Evolutionary conservation across 2,888 invertebrate genomes (phyloP), one percentile per base, ranked within the genome.

Genomic region (Trichacis sp.): DNA sequence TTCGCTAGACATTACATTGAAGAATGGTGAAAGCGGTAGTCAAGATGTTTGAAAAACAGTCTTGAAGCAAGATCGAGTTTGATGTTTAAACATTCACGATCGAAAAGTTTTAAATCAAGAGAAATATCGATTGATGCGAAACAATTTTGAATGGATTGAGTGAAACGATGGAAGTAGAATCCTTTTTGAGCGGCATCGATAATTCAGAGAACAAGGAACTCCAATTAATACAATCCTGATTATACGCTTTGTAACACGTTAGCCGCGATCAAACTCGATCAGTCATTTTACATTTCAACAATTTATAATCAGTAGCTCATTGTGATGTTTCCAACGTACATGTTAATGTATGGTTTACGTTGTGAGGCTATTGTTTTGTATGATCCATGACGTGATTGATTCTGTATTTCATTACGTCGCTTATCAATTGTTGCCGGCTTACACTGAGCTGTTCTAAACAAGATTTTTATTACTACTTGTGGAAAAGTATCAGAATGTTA

Each of bases 351-450:
- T n/a, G 45, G 56, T 56, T 56, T 64, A 59, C 56, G 50, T 48
- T 38, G 54, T 56, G 53, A 56, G 55, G 56, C 19, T 33, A 33
- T 33, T 33, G 33, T 33, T 33, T 33, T 33, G 9, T 9, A 11
- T 9, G 2, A n/a, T 9, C n/a, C n/a, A 2, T 11, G 33, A 33
- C n/a, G 33, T 33, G n/a, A 56, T 60, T 45, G 60, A 65, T 65
- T 56, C 47, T 65, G 47, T 51, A 53, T 47, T 51, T 60, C 60
- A 65, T 57, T 53, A 64, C 52, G 30, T 43, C 52, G 58, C 60
- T 60, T 54, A 60, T 64, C 56, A 5, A 48, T 60, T 64, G 60
- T 60, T 60, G 55, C 53, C 54, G 46, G 42, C 50, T 42, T 24
- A 5, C 24, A 8, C 24, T 8, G 8, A 24, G 24, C 8, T 24